Evolutionary conservation across 2,797 vertebrate species (phyloP), one percentile per base, ranked within the genome.

Genomic region (Pseudomugil gertrudae): DNA sequence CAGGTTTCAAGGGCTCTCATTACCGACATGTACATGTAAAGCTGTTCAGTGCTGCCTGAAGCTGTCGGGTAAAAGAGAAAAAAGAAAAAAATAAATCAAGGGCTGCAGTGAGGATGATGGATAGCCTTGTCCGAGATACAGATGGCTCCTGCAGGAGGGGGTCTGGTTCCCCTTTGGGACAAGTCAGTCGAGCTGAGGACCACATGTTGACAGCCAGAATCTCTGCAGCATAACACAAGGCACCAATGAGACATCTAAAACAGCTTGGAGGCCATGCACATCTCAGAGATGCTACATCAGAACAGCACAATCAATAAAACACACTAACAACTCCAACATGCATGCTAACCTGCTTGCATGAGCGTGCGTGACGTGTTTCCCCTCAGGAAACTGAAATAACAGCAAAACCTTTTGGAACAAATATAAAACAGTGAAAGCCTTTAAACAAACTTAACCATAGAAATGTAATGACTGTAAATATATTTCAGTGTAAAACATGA

Each of bases 121-220:
- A 93, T 89, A 81, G 86, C 69, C 85, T 86, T 84, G 87, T 89
- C 85, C 60, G n/a, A 72, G 85, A 87, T 87, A 87, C 88, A 92
- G 90, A 90, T 90, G 91, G 89, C 83, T 90, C 88, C 84, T 84
- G 74, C 72, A 87, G 86, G 87, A 87, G 86, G 89, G 88, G 86
- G 81, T 77, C 73, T 53, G 43, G 57, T 69, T 72, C 68, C 83
- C 81, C 81, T 80, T 63, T 72, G 89, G 84, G 89, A 84, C 62
- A 5, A 84, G 75, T 87, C 85, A 80, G 83, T 76, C 84, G 77
- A 79, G 79, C 69, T 71, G 56, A 64, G 58, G 85, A 84, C 82
- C 84, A 88, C 89, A 88, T 89, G 84, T 85, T 89, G 87, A 87
- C 86, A 87, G 72, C 73, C 76, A 79, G 64, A 83, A 70, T 63